A percentile compares a stretch with the other conserved stretches of the same genome.
These are phyloP conservation scores for Microchirus variegatus DNA, from an alignment of 2,797 vertebrate species.

Conservation along the genomic window DNA sequence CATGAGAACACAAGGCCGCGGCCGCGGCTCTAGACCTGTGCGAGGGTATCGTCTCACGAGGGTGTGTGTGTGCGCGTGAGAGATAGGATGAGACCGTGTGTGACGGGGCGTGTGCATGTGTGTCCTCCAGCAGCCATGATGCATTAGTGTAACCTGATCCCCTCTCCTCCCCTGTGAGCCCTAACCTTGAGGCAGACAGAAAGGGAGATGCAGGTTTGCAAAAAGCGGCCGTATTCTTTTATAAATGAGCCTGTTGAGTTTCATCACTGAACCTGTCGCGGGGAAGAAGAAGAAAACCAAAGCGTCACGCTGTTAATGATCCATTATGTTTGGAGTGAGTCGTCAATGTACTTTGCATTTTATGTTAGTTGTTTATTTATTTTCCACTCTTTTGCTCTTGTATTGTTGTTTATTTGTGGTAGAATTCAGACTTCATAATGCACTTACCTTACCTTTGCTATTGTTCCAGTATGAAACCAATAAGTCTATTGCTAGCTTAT, in stretches of 20 bases:
- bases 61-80: constrained; percentile 40
- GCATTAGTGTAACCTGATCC: constrained; percentile 78
- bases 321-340: neutral
- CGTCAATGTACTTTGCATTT: neutral
- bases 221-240: constrained; percentile 47
- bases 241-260: constrained; percentile 50
- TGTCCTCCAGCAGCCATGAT: constrained; percentile 76
- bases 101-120: constrained; percentile 62
- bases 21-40: constrained; percentile 38
- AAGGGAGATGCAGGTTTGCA: constrained; percentile 68
- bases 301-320: neutral
- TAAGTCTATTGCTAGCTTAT: no score
- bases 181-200: constrained; percentile 74
- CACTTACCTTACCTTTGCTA: no score
- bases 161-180: constrained; percentile 67
- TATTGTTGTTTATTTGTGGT: no score
- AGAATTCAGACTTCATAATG: neutral
- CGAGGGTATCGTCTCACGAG: constrained; percentile 54
- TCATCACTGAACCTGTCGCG: constrained; percentile 46
- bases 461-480: no score
- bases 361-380: neutral
- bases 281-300: constrained; percentile 35
- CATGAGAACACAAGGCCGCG: constrained; percentile 41
- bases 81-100: constrained; percentile 62
- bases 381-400: neutral